Base-by-base conservation (phyloP, 2,888 invertebrate species). In the Terebella lapidaria region DNA sequence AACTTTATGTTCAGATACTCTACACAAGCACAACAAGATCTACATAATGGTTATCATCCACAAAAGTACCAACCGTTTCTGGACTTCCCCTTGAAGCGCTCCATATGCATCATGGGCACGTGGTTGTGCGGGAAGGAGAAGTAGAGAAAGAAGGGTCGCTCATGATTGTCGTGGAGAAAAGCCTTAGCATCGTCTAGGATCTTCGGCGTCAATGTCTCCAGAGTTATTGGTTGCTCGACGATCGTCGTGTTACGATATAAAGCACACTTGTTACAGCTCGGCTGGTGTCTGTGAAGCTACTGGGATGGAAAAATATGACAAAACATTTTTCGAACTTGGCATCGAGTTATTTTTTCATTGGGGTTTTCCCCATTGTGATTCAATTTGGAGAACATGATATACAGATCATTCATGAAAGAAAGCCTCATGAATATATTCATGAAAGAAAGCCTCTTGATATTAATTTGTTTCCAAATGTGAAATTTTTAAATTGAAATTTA, bases 81-180 rank as follows among this genome's bases (percentile, higher is more conserved):
- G 2, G 65, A 65, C 26, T 24, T 59, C 1, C 53, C 53, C 18
- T 47, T 59, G 53, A 66, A 64, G 5, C 42, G 27, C 1, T 35
- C 22, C 3, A 42, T 42, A 29, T 59, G 61, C 53, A 62, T 60
- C 66, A 66, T 66, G 26, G 66, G 64, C 1, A 60, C 58, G 54
- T 66, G 66, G 15, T 56, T 29, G 28, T 66, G 66, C 3, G 64
- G 59, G 1, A 64, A 30, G 15, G 66, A 53, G 24, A 59, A 56
- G 42, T 56, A 60, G n/a, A 66, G 54, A 58, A 66, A 66, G 47
- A 66, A 66, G 1, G 59, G 61, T 24, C 30, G 15, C 20, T 63
- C 46, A 2, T 30, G 22, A n/a, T 51, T 54, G 24, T 59, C 45
- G 49, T 60, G 26, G 20, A 65, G 2, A 49, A 65, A 65, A 5